A percentile compares a stretch with the other conserved stretches of the same genome.
Conservation (phyloP, 2,113 vertebrate species). For the Corythoichthys haematopterus region DNA sequence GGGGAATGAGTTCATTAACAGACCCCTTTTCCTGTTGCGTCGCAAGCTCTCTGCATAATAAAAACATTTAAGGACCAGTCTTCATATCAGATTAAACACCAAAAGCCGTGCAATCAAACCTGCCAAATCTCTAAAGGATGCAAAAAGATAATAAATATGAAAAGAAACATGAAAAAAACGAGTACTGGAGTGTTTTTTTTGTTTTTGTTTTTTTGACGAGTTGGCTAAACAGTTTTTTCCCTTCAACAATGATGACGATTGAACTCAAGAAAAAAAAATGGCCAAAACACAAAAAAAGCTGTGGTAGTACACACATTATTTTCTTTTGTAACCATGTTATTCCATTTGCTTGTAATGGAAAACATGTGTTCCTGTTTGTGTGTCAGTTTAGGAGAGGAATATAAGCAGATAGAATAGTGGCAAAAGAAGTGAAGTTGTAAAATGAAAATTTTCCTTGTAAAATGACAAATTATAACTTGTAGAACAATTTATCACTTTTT, state of each 20-base stretch:
- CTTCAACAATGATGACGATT: neutral
- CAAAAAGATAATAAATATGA: neutral
- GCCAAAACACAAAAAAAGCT: neutral
- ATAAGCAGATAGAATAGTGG: too few relatives aligned
- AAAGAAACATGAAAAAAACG: neutral
- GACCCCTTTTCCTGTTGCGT: conserved; percentile 43
- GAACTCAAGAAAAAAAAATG: too few relatives aligned
- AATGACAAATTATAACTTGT: too few relatives aligned
- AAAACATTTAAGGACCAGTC: conserved; percentile 2
- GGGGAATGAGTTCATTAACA: conserved; percentile 34
- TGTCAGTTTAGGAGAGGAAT: neutral
- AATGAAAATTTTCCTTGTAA: too few relatives aligned
- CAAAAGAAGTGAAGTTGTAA: too few relatives aligned
- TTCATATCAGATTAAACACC: conserved; percentile 16
- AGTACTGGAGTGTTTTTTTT: neutral
- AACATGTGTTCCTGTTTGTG: neutral
- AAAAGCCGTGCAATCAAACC: neutral
- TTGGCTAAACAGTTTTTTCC: neutral
- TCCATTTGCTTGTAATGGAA: neutral
- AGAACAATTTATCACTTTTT: too few relatives aligned
- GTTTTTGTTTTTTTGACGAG: neutral
- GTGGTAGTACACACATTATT: neutral
- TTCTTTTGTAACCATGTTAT: neutral
- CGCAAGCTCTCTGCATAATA: conserved; percentile 13
- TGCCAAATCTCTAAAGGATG: neutral